Base-by-base conservation (phyloP, 2,888 invertebrate genomes). In the Metopia argyrocephala region DNA sequence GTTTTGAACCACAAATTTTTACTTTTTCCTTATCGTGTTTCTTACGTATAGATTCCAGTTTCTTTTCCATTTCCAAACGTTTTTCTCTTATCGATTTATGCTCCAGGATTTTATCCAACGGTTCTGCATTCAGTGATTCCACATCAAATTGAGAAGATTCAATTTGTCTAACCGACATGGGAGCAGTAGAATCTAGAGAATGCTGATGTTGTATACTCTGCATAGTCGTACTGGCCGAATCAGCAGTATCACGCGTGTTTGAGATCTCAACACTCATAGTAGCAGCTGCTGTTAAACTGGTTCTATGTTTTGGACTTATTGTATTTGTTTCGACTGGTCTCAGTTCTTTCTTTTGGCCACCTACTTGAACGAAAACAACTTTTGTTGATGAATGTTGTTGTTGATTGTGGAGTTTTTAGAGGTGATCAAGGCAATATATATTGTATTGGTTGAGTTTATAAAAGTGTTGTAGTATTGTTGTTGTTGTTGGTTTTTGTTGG, bases 1-100 rank as follows among this genome's bases (percentile, higher is more conserved):
- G 90, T 75, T 93, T 92, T 84, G 93, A 93, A 31, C 92, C 91
- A 0, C 92, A 91, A 0, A 93, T 91, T 75, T 94, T 93, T 52
- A 92, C 87, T 86, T 93, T 93, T 85, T 95, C 95, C 90, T 96
- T 96, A 84, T 96, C 96, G 86, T 95, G 94, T 85, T 96, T 96
- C 87, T 96, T 94, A 69, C 94, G 92, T 76, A 98, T 88, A 28
- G 94, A 92, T 85, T 97, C 97, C 73, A 98, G 89, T 87, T 98
- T 97, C 87, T 97, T 96, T 71, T 97, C 96, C 84, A 97, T 91
- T 89, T 98, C 97, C 0, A 93, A 87, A 54, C 94, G 93, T 87
- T 96, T 96, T 86, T 97, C 97, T 71, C 94, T 94, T 15, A 97
- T 96, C 52, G 93, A 88, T 90, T 98, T 98, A 87, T 94, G 93